Base-by-base conservation (phyloP, 35 echinoderm and acorn worm species). In the Heliocidaris erythrogramma region DNA sequence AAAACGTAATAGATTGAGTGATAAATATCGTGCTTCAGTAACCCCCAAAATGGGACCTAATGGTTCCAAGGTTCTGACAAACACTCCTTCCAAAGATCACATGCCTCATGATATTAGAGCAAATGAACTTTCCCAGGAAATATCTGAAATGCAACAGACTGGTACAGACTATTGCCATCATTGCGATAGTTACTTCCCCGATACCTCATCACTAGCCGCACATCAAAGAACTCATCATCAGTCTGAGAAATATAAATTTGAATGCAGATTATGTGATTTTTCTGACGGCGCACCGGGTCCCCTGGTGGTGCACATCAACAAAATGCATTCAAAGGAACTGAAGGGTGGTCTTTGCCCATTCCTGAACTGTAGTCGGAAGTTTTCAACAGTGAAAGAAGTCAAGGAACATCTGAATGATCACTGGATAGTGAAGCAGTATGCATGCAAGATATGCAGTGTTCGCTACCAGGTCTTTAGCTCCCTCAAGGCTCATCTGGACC, bases 401-500 rank as follows among this genome's bases (percentile, higher is more conserved):
- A 78, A 78, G 65, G 65, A 78, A 27, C 65, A 78, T 78, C 65
- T 78, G 65, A 78, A 78, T 78, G 65, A 78, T 24, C 65, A 78
- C 27, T 78, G 65, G 65, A 78, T 78, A 17, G 65, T 27, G 65
- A 78, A 78, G 65, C 65, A 78, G 65, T 78, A 27, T 78, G 65
- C 65, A 24, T 78, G 65, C 65, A 78, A 78, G 65, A 78, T 78
- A 78, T 78, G 65, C 27, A 24, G 65, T 18, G 65, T 89, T 24
- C 47, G 87, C 87, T 89, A 47, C 87, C 31, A 89, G 32, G 87
- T 89, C 87, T 27, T 32, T 30, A 89, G 47, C 87, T 48, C 87
- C 24, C 87, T 48, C 31, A 89, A 89, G 87, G 87, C 87, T 48
- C 87, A 89, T 42, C 87, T 48, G 18, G 31, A 89, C 31, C 31